Evolutionary conservation across 2,113 vertebrate species (phyloP).

Genomic region (Equus quagga): DNA sequence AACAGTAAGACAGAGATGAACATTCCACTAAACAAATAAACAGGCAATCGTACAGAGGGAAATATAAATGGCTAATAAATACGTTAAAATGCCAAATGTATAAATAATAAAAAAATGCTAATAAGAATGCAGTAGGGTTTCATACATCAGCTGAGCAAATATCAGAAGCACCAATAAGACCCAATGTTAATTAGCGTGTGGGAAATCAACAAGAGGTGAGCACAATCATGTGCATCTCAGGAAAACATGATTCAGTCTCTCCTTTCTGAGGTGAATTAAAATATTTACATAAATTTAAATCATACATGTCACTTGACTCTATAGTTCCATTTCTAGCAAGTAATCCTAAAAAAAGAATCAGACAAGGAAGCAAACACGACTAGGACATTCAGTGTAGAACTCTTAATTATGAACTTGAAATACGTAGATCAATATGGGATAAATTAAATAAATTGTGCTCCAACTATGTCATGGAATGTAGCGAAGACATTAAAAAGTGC

Average conservation of each 20-base stretch:
- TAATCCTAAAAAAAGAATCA: background rate
- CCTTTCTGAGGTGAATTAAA: background rate
- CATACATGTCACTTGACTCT: background rate
- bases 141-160: background rate
- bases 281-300: background rate
- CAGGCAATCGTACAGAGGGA: background rate
- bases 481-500: background rate
- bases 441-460: background rate
- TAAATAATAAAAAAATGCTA: background rate
- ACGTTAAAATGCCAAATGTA: background rate
- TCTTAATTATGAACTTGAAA: background rate
- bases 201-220: background rate
- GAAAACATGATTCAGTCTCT: background rate
- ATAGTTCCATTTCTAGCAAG: background rate
- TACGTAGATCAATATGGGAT: background rate
- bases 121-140: background rate
- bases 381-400: background rate
- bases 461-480: background rate
- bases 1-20: background rate
- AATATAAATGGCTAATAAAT: background rate
- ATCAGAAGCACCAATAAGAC: background rate
- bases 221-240: background rate
- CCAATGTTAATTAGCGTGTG: background rate
- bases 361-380: background rate
- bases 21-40: background rate